A percentile compares a stretch with the other conserved stretches of the same genome.
Conservation (phyloP, 2,113 vertebrate genomes). For the Mus musculus region DNA sequence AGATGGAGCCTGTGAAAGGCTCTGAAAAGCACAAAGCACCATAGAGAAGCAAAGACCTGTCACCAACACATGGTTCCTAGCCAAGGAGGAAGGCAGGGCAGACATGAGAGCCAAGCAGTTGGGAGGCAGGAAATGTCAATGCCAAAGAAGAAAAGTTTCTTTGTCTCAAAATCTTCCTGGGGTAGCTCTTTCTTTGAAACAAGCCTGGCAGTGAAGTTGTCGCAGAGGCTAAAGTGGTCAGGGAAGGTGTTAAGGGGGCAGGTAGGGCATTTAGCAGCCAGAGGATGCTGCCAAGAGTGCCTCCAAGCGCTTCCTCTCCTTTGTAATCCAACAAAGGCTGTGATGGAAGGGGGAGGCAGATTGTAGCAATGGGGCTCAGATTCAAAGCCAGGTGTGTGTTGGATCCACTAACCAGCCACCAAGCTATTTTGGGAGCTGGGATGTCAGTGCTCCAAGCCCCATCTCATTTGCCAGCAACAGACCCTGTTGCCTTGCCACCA, state of each 20-base stretch:
- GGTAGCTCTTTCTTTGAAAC: slow-evolving; percentile 62
- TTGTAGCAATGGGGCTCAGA: slow-evolving; percentile 2
- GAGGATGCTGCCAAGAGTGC: slow-evolving; percentile 37
- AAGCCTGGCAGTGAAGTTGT: slow-evolving; percentile 52
- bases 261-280: slow-evolving; percentile 34
- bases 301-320: slow-evolving; percentile 4
- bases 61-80: slow-evolving; percentile 61
- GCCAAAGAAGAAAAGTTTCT: slow-evolving; percentile 72
- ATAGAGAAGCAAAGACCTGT: slow-evolving; percentile 52
- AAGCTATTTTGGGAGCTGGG: slow-evolving; percentile 55
- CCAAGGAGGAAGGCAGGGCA: slow-evolving; percentile 49
- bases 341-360: background rate
- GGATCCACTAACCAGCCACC: slow-evolving; percentile 32
- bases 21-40: slow-evolving; percentile 61
- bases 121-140: slow-evolving; percentile 64
- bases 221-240: slow-evolving; percentile 46
- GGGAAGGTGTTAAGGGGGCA: slow-evolving; percentile 48
- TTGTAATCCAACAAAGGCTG: slow-evolving; percentile 52
- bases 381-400: slow-evolving; percentile 61
- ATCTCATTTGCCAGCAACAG: slow-evolving; percentile 49
- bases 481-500: background rate
- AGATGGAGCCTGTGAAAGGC: slow-evolving; percentile 18
- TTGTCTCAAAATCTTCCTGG: slow-evolving; percentile 65
- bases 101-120: slow-evolving; percentile 66
- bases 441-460: slow-evolving; percentile 8